Evolutionary conservation across 2,113 vertebrate species (phyloP).

Genomic region (Hymenochirus boettgeri): DNA sequence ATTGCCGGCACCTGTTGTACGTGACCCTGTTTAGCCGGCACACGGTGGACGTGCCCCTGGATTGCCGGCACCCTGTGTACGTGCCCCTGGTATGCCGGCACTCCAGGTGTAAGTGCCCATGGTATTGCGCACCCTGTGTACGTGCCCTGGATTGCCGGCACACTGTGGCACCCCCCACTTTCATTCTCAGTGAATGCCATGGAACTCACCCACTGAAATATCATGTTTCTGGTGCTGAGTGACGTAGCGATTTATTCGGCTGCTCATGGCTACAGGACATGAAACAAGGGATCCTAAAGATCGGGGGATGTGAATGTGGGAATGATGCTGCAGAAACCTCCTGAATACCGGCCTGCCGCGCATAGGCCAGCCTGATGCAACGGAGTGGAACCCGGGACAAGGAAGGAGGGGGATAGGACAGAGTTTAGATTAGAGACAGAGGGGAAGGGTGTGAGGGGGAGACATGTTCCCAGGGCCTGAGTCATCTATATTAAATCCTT

Average conservation of each 20-base stretch:
- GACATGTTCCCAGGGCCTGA: neutral
- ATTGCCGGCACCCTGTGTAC: too few species aligned
- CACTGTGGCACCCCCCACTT: too few species aligned
- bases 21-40: too few species aligned
- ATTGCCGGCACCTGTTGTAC: too few species aligned
- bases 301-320: constrained; percentile 3
- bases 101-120: too few species aligned
- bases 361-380: constrained; percentile 33
- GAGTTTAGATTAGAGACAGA: constrained; percentile 14
- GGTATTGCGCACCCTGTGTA: too few species aligned
- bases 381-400: neutral
- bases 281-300: constrained; percentile 5
- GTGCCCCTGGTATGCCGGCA: too few species aligned
- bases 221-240: constrained; percentile 16
- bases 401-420: neutral
- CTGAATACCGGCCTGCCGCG: constrained; percentile 25
- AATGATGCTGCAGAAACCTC: neutral
- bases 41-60: too few species aligned
- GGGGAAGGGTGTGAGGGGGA: too few species aligned
- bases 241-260: neutral
- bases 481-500: constrained; percentile 15
- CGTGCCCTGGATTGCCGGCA: too few species aligned
- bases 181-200: neutral
- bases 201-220: constrained; percentile 24
- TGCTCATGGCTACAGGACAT: constrained; percentile 22